Conservation (phyloP, 2,797 vertebrate genomes). For the Helicolenus hilgendorfi region DNA sequence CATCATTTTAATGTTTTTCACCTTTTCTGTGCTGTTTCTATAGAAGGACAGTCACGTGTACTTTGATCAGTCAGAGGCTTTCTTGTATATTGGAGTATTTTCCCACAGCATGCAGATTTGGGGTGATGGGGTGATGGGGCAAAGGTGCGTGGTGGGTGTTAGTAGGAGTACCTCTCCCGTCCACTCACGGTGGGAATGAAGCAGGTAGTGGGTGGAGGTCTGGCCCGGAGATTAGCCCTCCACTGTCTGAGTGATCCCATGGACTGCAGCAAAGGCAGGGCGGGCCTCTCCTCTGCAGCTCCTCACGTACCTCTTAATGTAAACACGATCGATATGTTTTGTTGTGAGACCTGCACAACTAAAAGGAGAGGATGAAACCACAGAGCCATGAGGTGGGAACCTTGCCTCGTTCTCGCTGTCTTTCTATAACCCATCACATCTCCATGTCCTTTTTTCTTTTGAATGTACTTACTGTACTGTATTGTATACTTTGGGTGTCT, state of each 20-base stretch:
- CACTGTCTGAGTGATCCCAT: conserved; percentile 67
- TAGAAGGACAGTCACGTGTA: not conserved
- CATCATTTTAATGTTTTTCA: not conserved
- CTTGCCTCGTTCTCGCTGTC: conserved; percentile 37
- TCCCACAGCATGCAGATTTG: conserved; percentile 56
- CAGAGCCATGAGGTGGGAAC: conserved; percentile 49
- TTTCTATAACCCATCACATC: conserved; percentile 13
- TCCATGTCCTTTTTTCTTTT: not conserved
- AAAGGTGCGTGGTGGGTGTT: conserved; percentile 33
- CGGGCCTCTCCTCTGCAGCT: conserved; percentile 78
- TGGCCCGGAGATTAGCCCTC: conserved; percentile 76
- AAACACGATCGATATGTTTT: conserved; percentile 88
- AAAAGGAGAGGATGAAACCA: conserved; percentile 62
- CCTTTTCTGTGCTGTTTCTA: conserved; percentile 23
- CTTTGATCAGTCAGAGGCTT: not conserved
- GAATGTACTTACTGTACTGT: not conserved
- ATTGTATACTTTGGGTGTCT: not conserved
- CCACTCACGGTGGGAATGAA: conserved; percentile 74
- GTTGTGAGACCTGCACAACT: conserved; percentile 79
- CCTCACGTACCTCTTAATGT: conserved; percentile 85
- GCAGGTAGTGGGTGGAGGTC: conserved; percentile 75
- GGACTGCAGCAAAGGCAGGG: conserved; percentile 76
- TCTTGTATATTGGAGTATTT: conserved; percentile 33
- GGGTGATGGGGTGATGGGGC: conserved; percentile 5
- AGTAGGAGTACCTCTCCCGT: conserved; percentile 76